Evolutionary conservation across 2,888 invertebrate species (phyloP).

Genomic region (Cyclophora punctaria): DNA sequence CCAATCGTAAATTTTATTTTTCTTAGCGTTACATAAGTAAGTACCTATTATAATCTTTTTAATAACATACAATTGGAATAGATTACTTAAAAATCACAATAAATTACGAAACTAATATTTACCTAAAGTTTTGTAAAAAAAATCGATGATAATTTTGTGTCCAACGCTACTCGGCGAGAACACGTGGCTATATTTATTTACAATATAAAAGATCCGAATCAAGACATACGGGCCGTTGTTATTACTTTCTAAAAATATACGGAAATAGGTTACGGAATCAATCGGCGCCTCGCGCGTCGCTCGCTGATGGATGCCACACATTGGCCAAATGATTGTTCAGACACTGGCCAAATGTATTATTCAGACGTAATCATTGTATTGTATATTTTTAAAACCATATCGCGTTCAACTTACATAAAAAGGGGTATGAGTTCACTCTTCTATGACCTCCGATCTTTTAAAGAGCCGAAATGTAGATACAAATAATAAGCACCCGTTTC

Average conservation of each 20-base stretch:
- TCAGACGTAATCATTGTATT: too few relatives aligned
- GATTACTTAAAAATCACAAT: background rate
- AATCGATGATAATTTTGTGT: background rate
- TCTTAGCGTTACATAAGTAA: too few relatives aligned
- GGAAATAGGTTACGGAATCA: conserved; percentile 6
- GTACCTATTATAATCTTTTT: too few relatives aligned
- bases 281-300: too few relatives aligned
- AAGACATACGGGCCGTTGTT: conserved; percentile 16
- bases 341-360: too few relatives aligned
- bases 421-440: too few relatives aligned
- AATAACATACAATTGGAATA: background rate
- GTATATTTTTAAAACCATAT: too few relatives aligned
- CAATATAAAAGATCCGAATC: conserved; percentile 14
- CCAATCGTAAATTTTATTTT: too few relatives aligned
- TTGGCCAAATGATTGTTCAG: background rate
- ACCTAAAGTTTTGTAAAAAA: background rate
- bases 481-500: too few relatives aligned
- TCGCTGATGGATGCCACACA: background rate
- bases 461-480: too few relatives aligned
- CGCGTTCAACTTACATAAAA: too few relatives aligned
- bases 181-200: conserved; percentile 19
- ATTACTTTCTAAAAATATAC: conserved; percentile 10
- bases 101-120: background rate
- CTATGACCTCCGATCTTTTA: too few relatives aligned
- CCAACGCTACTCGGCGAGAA: conserved; percentile 9